Evolutionary conservation across 2,113 vertebrate genomes (phyloP).

Genomic region (Argyrosomus japonicus): DNA sequence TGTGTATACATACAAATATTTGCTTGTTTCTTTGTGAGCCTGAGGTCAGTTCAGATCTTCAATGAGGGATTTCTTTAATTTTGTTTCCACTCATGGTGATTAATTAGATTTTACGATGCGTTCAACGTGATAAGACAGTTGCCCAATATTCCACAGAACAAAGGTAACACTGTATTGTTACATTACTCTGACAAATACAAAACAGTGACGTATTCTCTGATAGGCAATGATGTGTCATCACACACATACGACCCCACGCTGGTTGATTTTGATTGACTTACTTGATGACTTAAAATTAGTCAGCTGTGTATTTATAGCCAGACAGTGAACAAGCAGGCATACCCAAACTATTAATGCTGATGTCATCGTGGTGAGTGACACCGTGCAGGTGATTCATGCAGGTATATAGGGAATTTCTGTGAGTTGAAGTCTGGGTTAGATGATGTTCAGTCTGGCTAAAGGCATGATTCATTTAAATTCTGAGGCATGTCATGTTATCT

Average conservation of each 20-base stretch:
- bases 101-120: not conserved
- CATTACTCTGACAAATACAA: not conserved
- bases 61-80: too few relatives aligned
- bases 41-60: not conserved
- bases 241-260: not conserved
- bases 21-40: not conserved
- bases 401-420: not conserved
- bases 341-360: not conserved
- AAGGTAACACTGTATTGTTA: not conserved
- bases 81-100: too few relatives aligned
- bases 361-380: slow-evolving; percentile 3
- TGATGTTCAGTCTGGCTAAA: not conserved
- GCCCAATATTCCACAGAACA: not conserved
- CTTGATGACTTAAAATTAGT: not conserved
- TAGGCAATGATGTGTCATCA: not conserved
- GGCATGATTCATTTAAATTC: slow-evolving; percentile 2
- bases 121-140: not conserved
- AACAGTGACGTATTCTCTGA: not conserved
- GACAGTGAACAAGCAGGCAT: slow-evolving; percentile 9
- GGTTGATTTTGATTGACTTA: not conserved
- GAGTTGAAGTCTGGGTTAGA: not conserved
- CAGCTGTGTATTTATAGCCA: slow-evolving; percentile 14
- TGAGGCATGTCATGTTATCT: not conserved
- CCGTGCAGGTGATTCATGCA: not conserved
- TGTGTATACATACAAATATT: not conserved